Conservation (phyloP, 2,888 invertebrate genomes). For the Agonopterix arenella region DNA sequence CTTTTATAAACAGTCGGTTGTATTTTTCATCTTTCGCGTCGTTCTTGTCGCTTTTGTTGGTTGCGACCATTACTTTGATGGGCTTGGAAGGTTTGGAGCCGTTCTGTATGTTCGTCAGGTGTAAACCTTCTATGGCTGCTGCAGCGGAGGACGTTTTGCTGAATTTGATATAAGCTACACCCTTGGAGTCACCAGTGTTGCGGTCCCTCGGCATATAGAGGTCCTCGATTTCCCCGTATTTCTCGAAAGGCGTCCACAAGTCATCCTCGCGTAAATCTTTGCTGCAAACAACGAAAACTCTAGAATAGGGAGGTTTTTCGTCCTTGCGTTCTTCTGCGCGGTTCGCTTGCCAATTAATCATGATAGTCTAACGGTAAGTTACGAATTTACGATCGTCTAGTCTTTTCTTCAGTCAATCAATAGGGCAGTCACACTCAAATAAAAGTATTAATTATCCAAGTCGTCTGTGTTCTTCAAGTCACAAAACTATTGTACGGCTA, state of each 20-base stretch:
- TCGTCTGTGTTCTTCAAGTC: too few relatives aligned
- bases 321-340: conserved; percentile 50
- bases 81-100: conserved; percentile 86
- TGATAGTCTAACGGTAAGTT: conserved; percentile 5
- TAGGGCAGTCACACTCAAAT: background rate
- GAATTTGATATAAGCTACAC: conserved; percentile 94
- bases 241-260: conserved; percentile 85
- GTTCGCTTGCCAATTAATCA: conserved; percentile 1
- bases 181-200: conserved; percentile 89
- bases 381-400: conserved; percentile 1
- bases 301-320: conserved; percentile 89
- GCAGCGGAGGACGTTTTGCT: conserved; percentile 95
- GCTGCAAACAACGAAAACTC: conserved; percentile 92
- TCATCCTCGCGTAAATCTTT: conserved; percentile 83
- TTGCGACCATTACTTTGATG: conserved; percentile 93
- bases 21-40: conserved; percentile 45
- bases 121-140: conserved; percentile 90
- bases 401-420: background rate
- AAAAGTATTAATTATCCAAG: too few relatives aligned
- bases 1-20: conserved; percentile 90
- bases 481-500: too few relatives aligned
- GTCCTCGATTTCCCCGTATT: conserved; percentile 90
- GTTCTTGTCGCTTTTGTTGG: conserved; percentile 55
- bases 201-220: conserved; percentile 93
- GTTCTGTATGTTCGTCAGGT: conserved; percentile 84